Percentiles rank a stretch among this genome's conserved stretches.
Evolutionary conservation across 1,140 invertebrate genomes (phyloP).

Genomic region (Andrena cerasifolii): DNA sequence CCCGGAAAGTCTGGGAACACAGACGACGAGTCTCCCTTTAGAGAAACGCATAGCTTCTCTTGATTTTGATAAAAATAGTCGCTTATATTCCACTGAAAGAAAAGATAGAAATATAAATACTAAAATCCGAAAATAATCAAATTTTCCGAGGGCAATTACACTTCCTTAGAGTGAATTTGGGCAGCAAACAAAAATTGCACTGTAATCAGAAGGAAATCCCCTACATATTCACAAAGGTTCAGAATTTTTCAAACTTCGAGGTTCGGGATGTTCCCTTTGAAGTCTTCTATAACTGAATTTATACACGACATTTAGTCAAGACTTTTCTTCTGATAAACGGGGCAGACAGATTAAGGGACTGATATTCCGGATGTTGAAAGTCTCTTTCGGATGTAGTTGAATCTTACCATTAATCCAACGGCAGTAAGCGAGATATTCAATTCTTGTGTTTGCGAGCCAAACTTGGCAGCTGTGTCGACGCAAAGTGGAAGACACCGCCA

Average conservation of each 20-base stretch:
- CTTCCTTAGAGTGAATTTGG: too few species aligned
- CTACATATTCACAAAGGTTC: too few species aligned
- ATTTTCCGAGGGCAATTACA: too few species aligned
- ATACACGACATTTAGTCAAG: not conserved
- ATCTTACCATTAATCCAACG: slow-evolving; percentile 94
- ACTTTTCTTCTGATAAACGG: slow-evolving; percentile 12
- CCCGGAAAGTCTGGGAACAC: slow-evolving; percentile 93
- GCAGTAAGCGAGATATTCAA: slow-evolving; percentile 99
- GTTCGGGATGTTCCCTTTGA: slow-evolving; percentile 21
- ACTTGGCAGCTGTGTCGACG: slow-evolving; percentile 97
- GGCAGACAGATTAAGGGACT: too few species aligned
- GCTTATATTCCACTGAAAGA: slow-evolving; percentile 96
- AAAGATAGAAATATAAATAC: too few species aligned
- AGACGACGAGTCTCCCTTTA: slow-evolving; percentile 86
- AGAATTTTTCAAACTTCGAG: slow-evolving; percentile 13
- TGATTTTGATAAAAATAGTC: slow-evolving; percentile 98
- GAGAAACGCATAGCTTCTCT: slow-evolving; percentile 90
- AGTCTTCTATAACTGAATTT: slow-evolving; percentile 9
- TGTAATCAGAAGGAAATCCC: too few species aligned
- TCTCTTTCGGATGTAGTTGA: not conserved
- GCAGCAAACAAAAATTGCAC: too few species aligned
- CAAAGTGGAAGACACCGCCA: slow-evolving; percentile 94
- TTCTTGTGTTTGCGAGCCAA: slow-evolving; percentile 98
- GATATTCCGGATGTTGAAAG: not conserved
- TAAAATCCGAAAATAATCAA: too few species aligned